Percentiles rank a stretch among this genome's conserved stretches.
phyloP scores from a whole-genome alignment of 2,797 vertebrate genomes.

The Dermochelys coriacea region DNA sequence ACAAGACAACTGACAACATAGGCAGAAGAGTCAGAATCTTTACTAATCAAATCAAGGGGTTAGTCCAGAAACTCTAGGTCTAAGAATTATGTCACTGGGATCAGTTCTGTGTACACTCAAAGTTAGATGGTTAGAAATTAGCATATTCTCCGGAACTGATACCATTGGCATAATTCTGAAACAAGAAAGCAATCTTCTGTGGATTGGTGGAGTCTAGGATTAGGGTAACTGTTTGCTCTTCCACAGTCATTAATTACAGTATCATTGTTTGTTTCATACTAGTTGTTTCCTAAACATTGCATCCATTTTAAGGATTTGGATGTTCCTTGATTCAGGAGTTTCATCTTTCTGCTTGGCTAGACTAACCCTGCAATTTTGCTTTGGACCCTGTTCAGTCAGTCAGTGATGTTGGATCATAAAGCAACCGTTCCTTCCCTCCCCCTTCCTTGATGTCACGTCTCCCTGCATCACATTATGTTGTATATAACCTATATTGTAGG shows the following conservation, averaged over 20 bases:
- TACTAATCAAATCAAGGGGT: neutral
- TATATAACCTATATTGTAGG: constrained; percentile 10
- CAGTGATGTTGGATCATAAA: neutral
- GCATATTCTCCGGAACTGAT: neutral
- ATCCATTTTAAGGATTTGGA: neutral
- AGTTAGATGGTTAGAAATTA: neutral
- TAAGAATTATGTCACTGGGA: neutral
- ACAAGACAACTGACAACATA: neutral
- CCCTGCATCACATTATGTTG: constrained; percentile 33
- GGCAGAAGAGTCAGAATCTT: neutral
- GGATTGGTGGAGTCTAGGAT: neutral
- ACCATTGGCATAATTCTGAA: neutral
- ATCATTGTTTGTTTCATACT: neutral
- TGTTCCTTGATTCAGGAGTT: neutral
- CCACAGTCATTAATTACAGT: neutral
- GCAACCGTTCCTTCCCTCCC: constrained; percentile 28
- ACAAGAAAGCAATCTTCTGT: neutral
- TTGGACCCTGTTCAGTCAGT: neutral
- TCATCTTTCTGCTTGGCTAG: neutral
- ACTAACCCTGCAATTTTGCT: neutral
- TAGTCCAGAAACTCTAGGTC: neutral
- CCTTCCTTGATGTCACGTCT: constrained; percentile 1
- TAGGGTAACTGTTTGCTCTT: neutral
- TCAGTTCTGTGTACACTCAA: neutral
- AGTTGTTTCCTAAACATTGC: neutral